Percentiles rank a stretch among this genome's conserved stretches.
phyloP scores from a whole-genome alignment of 92 coral and sea anemone genomes.

The Isaurus tuberculatus region DNA sequence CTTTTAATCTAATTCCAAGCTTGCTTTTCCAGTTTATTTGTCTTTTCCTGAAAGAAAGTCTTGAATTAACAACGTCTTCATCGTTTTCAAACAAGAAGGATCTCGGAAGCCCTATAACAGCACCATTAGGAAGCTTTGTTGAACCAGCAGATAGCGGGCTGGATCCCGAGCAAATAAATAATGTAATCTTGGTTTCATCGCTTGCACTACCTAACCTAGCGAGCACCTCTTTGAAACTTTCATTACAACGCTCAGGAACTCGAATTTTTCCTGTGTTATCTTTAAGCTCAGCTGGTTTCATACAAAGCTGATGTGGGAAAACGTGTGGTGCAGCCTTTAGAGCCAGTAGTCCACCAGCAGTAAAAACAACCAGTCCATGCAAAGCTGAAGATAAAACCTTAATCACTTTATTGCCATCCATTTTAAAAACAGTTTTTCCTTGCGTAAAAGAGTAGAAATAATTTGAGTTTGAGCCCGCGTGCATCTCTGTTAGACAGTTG shows the following conservation, averaged over 20 bases:
- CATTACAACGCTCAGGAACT: slow-evolving; percentile 71
- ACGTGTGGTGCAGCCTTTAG: slow-evolving; percentile 78
- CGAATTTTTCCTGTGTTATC: slow-evolving; percentile 51
- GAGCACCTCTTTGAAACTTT: slow-evolving; percentile 67
- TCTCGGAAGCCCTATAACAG: slow-evolving; percentile 90
- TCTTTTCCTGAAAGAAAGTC: slow-evolving; percentile 71
- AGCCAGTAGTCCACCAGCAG: slow-evolving; percentile 65
- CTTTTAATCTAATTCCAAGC: slow-evolving; percentile 74
- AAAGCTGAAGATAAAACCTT: slow-evolving; percentile 28
- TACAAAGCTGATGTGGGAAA: slow-evolving; percentile 70
- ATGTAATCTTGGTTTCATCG: slow-evolving; percentile 69
- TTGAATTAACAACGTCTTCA: slow-evolving; percentile 72
- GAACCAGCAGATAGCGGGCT: slow-evolving; percentile 94
- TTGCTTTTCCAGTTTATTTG: slow-evolving; percentile 72
- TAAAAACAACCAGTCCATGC: slow-evolving; percentile 61
- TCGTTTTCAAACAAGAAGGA: slow-evolving; percentile 78
- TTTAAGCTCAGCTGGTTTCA: slow-evolving; percentile 68
- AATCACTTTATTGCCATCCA: slow-evolving; percentile 8
- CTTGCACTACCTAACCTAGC: slow-evolving; percentile 63
- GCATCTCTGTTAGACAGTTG: neutral
- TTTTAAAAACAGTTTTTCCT: neutral
- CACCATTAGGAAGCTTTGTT: slow-evolving; percentile 90
- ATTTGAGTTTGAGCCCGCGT: slow-evolving; percentile 16
- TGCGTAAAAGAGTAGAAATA: neutral
- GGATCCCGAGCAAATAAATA: slow-evolving; percentile 83